A percentile compares a stretch with the other conserved stretches of the same genome.
These are phyloP conservation scores for Apistogramma diplotaenia DNA, from an alignment of 2,113 vertebrate species.

Conservation along the genomic window DNA sequence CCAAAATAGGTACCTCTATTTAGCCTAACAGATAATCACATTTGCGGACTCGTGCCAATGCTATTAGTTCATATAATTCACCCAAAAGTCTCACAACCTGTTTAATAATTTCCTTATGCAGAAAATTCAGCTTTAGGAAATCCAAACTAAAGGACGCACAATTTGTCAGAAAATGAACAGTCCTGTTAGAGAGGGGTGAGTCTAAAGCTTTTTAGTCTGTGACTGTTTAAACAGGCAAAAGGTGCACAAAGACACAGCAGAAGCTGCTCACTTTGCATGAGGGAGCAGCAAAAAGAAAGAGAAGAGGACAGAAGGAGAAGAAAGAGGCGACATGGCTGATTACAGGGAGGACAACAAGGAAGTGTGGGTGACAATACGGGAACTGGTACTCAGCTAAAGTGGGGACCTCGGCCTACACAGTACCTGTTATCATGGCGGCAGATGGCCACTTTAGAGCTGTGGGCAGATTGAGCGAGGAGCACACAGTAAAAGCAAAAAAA, in stretches of 20 bases:
- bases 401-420: neutral
- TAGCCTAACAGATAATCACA: neutral
- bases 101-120: neutral
- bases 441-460: conserved; percentile 66
- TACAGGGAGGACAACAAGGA: conserved; percentile 1
- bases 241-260: neutral
- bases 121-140: neutral
- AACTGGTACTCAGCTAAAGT: conserved; percentile 3
- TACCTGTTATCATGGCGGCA: conserved; percentile 59
- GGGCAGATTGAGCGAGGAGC: neutral
- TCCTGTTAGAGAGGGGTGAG: neutral
- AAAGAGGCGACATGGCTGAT: neutral
- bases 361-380: neutral
- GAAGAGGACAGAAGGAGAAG: neutral
- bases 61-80: neutral
- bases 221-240: neutral
- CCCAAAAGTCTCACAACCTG: neutral
- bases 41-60: neutral
- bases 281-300: neutral
- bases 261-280: conserved; percentile 1
- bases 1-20: neutral
- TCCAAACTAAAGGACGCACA: neutral
- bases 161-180: neutral
- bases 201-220: neutral
- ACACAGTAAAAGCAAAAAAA: conserved; percentile 13